Evolutionary conservation across 2,113 vertebrate genomes (phyloP), one percentile per base, ranked within the genome.

Genomic region (Motacilla alba): DNA sequence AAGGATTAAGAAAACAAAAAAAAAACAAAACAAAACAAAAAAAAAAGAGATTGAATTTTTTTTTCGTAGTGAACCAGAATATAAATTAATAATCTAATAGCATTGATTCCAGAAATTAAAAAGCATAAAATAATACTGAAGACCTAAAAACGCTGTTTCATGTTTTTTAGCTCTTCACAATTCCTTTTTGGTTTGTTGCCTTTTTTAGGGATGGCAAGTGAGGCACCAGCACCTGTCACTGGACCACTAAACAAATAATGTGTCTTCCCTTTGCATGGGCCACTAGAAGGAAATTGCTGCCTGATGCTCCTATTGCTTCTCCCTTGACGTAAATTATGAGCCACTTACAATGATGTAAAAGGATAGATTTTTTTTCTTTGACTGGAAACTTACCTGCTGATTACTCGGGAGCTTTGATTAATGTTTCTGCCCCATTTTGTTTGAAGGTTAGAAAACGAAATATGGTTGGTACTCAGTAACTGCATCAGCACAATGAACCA

Each of bases 391-490:
- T 91, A 98, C 98, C 97, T 95, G 96, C 90, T 75, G 95, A 93
- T 80, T 97, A 96, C 47, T 94, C 90, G 35, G 95, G 95, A 80
- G 97, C 97, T 59, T 91, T 96, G 95, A 98, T 98, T 49, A 85
- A 88, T 52, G 97, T 97, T 31, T 97, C 49, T 97, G 92, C n/a
- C 86, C 80, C 7, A 67, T 63, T 91, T 79, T 46, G 19, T 70
- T 70, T 96, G 96, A 30, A 53, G 55, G 41, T 56, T 59, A 31
- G 73, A 91, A 47, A 97, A 97, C 14, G 94, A 98, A 96, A 94
- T 94, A 97, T 66, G 95, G 93, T 55, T 59, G 53, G 46, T 87
- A 64, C 58, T 62, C 70, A 37, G 83, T 60, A 89, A 69, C 46
- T 55, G 58, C 53, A n/a, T 66, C 87, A 66, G 26, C 75, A 68